Conservation (phyloP, 2,797 vertebrate genomes). For the Hemitrygon akajei region DNA sequence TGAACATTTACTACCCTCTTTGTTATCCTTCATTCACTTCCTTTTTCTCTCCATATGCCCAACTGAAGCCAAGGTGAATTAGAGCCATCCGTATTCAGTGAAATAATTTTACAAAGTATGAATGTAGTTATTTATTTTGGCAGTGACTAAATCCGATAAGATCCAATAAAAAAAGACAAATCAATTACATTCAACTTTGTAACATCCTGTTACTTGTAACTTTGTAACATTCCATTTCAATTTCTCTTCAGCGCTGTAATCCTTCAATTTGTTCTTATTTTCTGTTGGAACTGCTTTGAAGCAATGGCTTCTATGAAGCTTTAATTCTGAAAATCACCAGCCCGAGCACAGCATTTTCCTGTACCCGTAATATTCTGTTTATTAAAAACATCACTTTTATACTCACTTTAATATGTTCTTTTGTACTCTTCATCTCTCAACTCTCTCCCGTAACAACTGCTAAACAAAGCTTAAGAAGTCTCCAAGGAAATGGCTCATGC, state of each 20-base stretch:
- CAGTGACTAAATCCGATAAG: constrained; percentile 13
- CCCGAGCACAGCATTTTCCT: neutral
- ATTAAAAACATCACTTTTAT: neutral
- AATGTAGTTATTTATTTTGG: constrained; percentile 8
- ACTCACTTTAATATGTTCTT: neutral
- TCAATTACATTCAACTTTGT: constrained; percentile 1
- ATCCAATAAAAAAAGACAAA: neutral
- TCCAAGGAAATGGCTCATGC: neutral
- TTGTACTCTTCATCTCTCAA: neutral
- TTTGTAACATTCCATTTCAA: constrained; percentile 10
- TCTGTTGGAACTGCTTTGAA: neutral
- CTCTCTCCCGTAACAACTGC: neutral
- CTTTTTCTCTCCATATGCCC: neutral
- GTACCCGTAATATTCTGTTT: neutral
- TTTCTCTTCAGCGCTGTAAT: constrained; percentile 2
- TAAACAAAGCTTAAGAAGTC: neutral
- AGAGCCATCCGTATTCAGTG: neutral
- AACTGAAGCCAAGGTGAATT: neutral
- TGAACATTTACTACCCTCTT: neutral
- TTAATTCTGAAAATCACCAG: neutral
- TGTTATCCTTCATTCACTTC: neutral
- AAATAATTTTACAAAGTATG: neutral
- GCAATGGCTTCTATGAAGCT: constrained; percentile 14
- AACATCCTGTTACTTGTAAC: neutral
- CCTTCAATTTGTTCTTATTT: constrained; percentile 23